These are phyloP conservation scores for Naso thynnoides DNA, from an alignment of 2,797 vertebrate genomes.

Conservation along the genomic window DNA sequence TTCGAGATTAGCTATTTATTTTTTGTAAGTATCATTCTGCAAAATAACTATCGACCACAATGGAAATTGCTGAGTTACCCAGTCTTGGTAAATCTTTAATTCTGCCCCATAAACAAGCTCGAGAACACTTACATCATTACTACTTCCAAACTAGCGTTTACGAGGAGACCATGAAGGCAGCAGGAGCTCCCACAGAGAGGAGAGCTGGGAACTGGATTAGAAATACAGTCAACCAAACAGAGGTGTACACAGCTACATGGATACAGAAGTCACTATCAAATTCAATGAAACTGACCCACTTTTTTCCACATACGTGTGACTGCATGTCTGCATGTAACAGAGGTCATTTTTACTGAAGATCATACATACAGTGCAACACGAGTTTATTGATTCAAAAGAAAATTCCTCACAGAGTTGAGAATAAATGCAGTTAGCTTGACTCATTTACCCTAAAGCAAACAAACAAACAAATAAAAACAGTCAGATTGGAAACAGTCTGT, in stretches of 20 bases:
- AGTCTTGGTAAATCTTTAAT: not conserved
- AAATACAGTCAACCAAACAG: conserved; percentile 6
- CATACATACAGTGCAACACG: too few relatives aligned
- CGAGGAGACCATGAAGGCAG: conserved; percentile 27
- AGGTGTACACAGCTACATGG: not conserved
- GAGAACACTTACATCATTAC: not conserved
- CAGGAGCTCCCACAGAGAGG: conserved; percentile 28
- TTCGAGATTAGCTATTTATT: not conserved
- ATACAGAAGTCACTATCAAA: not conserved
- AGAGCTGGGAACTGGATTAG: not conserved
- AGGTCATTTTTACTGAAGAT: not conserved
- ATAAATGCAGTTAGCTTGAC: not conserved
- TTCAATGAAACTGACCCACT: not conserved
- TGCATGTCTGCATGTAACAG: not conserved
- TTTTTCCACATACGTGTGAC: not conserved
- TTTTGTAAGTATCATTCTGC: not conserved
- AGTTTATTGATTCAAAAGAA: not conserved
- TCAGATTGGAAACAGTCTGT: not conserved
- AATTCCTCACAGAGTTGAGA: not conserved
- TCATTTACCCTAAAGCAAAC: not conserved
- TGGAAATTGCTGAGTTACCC: not conserved
- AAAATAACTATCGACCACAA: not conserved
- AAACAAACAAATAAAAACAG: not conserved
- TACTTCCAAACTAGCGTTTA: not conserved
- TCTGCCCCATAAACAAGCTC: not conserved